These are phyloP conservation scores for Scaptomyza cyrtandrae DNA, from an alignment of 2,888 invertebrate species.

Conservation along the genomic window DNA sequence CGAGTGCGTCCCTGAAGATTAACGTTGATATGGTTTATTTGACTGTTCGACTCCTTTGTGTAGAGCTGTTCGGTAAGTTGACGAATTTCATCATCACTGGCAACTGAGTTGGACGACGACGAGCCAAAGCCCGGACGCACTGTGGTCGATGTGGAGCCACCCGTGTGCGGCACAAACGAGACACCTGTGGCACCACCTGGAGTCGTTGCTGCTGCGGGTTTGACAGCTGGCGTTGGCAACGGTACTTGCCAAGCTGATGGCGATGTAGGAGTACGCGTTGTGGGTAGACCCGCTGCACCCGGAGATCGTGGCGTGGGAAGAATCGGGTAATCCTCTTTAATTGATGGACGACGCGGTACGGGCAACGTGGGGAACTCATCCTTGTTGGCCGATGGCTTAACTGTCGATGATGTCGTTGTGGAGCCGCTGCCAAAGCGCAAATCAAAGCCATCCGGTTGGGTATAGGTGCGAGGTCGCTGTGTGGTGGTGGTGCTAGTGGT, in stretches of 20 bases:
- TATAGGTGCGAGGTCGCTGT: slow-evolving; percentile 35
- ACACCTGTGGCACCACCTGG: slow-evolving; percentile 54
- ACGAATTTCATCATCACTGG: slow-evolving; percentile 88
- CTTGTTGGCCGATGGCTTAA: slow-evolving; percentile 58
- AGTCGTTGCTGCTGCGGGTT: slow-evolving; percentile 16
- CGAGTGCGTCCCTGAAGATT: slow-evolving; percentile 91
- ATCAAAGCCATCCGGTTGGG: slow-evolving; percentile 53
- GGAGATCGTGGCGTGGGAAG: slow-evolving; percentile 74
- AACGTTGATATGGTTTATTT: slow-evolving; percentile 88
- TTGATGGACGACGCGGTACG: slow-evolving; percentile 58
- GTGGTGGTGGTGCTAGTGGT: slow-evolving; percentile 56
- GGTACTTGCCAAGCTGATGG: slow-evolving; percentile 70
- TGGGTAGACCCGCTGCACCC: slow-evolving; percentile 28
- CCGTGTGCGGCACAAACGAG: slow-evolving; percentile 75
- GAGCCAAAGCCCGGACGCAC: slow-evolving; percentile 75
- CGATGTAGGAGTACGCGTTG: slow-evolving; percentile 44
- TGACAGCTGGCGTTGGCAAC: slow-evolving; percentile 58
- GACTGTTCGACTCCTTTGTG: slow-evolving; percentile 90
- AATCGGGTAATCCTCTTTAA: slow-evolving; percentile 79
- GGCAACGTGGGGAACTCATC: slow-evolving; percentile 81
- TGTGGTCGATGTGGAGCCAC: slow-evolving; percentile 63
- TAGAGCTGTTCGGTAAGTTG: slow-evolving; percentile 90
- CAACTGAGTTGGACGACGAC: slow-evolving; percentile 84
- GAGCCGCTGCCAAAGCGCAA: slow-evolving; percentile 59
- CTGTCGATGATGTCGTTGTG: slow-evolving; percentile 44